Conservation (phyloP, 1,140 invertebrate species). For the Drosophila funebris region DNA sequence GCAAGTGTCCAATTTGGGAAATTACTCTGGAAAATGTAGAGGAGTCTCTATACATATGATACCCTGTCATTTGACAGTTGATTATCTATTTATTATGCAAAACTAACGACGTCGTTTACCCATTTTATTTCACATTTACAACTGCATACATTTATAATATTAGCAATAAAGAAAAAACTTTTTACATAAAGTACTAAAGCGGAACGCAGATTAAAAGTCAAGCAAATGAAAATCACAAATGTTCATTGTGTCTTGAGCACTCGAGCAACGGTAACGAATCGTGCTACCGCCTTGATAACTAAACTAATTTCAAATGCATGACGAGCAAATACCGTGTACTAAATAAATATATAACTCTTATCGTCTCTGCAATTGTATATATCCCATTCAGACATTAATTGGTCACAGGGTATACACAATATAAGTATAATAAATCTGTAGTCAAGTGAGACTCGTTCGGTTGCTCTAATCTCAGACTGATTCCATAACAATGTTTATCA, state of each 20-base stretch:
- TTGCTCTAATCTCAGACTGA: not conserved
- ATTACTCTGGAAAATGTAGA: not conserved
- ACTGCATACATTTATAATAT: conserved; percentile 57
- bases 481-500: not conserved
- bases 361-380: no score
- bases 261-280: not conserved
- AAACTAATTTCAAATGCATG: not conserved
- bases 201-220: conserved; percentile 28
- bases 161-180: conserved; percentile 52
- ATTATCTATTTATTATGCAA: conserved; percentile 60
- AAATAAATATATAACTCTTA: not conserved
- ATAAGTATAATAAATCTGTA: not conserved
- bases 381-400: not conserved
- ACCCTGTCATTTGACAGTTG: conserved; percentile 36
- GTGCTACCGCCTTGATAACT: conserved; percentile 4
- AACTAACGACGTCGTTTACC: conserved; percentile 48
- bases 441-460: not conserved
- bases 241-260: conserved; percentile 24
- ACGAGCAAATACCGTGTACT: not conserved
- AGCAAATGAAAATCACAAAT: conserved; percentile 15
- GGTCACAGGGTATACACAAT: not conserved
- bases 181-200: conserved; percentile 42
- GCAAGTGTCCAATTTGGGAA: conserved; percentile 11
- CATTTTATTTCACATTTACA: conserved; percentile 11
- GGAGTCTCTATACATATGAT: no score